Base-by-base conservation (phyloP, 2,113 vertebrate species). In the Stegastes partitus region DNA sequence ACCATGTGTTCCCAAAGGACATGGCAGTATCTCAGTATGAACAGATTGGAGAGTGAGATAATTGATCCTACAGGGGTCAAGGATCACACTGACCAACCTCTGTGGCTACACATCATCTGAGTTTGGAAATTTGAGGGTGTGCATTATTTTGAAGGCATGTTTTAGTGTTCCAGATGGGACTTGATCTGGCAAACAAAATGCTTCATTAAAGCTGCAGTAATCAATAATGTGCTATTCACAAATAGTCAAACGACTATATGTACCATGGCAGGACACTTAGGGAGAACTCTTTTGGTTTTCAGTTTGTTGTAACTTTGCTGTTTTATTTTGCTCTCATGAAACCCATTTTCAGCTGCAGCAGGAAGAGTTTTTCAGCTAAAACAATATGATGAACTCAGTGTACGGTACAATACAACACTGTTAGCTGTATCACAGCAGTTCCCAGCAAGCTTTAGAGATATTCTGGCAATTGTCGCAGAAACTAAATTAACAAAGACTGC, bases 401-500 rank as follows among this genome's bases (percentile, higher is more conserved):
- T 34, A 34, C 31, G 8, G 31, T 34, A 34, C 31, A 34, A 34
- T 1, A 34, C 5, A 34, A 7, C 10, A 34, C 1, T 9, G 7
- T 9, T 34, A 34, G 31, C 15, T 54, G 63, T 25, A 65, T 73
- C 59, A 23, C 0, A 34, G 31, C 68, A 72, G 37, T 66, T 54
- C 59, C 23, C 19, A 72, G 45, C 53, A 19, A 54, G 64, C 67
- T 80, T 81, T 63, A 47, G 3, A 34, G 53, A 51, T 65, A 25
- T 44, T 16, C 45, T 42, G 37, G 2, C 15, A 39, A 18, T 64
- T 76, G 4, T 34, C 31, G 39, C 28, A 18, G 61, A 71, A 73
- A 70, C 65, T 70, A 73, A 61, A 73, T 81, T 65, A 84, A 74
- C 50, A 73, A 23, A 71, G 62, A 68, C 26, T 39, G 51, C 5